These are phyloP conservation scores for Todiramphus chloris DNA, from an alignment of 2,113 vertebrate species.

Conservation along the genomic window DNA sequence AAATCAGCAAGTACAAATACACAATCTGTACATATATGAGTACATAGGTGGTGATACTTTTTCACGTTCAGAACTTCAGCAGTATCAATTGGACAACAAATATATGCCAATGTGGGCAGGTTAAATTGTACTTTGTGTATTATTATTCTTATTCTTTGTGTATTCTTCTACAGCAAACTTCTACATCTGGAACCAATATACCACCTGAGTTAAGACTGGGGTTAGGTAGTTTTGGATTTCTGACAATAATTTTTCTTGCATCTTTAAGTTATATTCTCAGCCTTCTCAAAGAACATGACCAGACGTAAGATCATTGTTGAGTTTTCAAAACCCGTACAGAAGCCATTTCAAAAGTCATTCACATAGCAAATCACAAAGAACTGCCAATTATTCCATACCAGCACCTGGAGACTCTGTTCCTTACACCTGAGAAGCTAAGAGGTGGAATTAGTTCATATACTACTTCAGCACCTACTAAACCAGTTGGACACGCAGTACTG, in stretches of 20 bases:
- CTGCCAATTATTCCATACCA: background rate
- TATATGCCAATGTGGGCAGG: background rate
- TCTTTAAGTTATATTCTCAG: background rate
- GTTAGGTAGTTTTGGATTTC: constrained; percentile 1
- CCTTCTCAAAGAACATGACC: background rate
- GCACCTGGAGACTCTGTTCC: background rate
- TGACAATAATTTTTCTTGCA: background rate
- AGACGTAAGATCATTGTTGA: background rate
- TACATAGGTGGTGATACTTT: background rate
- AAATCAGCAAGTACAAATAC: background rate
- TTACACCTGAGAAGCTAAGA: background rate
- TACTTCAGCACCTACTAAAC: background rate
- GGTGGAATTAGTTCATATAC: background rate
- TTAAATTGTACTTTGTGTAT: background rate
- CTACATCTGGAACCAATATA: background rate
- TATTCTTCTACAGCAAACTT: background rate
- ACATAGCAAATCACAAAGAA: background rate
- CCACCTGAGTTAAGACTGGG: background rate
- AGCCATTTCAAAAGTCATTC: background rate
- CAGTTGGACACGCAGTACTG: no score
- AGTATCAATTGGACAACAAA: background rate
- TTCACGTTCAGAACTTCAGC: background rate
- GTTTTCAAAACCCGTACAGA: background rate
- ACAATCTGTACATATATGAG: background rate
- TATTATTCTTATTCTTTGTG: no score